Evolutionary conservation across 2,888 invertebrate species (phyloP), one percentile per base, ranked within the genome.

Genomic region (Ischnura elegans): DNA sequence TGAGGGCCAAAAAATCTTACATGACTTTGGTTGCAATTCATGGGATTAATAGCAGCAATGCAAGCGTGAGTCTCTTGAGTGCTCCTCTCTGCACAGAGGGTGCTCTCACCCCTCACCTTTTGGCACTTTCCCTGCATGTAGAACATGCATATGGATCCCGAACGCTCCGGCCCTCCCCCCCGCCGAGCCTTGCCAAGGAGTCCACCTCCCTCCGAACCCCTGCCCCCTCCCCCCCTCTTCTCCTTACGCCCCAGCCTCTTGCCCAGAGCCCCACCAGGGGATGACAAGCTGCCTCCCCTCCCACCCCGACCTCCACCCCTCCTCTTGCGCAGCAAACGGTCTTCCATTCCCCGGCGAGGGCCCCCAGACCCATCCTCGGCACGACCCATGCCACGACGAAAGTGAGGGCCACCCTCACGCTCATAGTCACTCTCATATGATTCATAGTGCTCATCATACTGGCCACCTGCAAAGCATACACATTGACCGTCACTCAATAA

Each of bases 51-150:
- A 51, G 51, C 13, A 51, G 6, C 13, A 51, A 2, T 19, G 13
- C 61, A 61, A n/a, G 61, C 61, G 1, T 6, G 16, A 16, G 51
- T 51, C 51, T 16, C 16, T 51, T 51, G 51, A 16, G 51, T 10
- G 10, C 16, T n/a, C n/a, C n/a, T n/a, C n/a, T n/a, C 13, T 36
- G 8, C 13, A 46, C 55, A 51, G 21, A 55, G 16, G 3, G 8
- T 29, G 51, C 25, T 1, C 43, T 19, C 51, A 46, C 16, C n/a
- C 6, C 95, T 95, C 95, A 97, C 96, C 95, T 97, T 97, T 95
- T 98, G 97, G 96, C 99, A 99, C 96, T 98, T 98, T 94, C 98
- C 99, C 96, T 98, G 98, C 97, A 98, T 97, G 95, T 97, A 98
- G 96, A 98, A 98, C 94, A 98, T 97, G 95, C 99, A 99, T 94